A percentile compares a stretch with the other conserved stretches of the same genome.
phyloP scores from a whole-genome alignment of 2,113 vertebrate genomes.

The Hirundichthys speculiger region DNA sequence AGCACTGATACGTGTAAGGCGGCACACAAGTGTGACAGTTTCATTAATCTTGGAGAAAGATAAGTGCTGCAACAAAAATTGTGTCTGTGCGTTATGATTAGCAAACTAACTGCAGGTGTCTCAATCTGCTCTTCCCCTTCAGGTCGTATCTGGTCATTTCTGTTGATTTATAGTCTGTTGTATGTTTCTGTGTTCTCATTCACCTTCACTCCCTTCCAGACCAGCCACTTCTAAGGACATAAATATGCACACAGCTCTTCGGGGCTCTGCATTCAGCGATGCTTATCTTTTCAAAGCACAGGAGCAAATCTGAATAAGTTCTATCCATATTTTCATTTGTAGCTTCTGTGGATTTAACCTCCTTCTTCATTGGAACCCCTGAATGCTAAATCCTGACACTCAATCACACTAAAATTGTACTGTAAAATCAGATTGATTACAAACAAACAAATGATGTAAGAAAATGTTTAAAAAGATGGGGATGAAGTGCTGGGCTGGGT shows the following conservation, averaged over 20 bases:
- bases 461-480: neutral
- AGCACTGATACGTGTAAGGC: neutral
- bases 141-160: too few species aligned
- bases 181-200: too few species aligned
- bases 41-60: conserved; percentile 16
- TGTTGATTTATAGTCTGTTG: too few species aligned
- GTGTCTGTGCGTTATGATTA: conserved; percentile 3
- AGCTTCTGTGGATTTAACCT: too few species aligned
- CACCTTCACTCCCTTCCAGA: neutral
- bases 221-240: neutral
- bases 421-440: neutral
- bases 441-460: neutral
- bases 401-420: too few species aligned
- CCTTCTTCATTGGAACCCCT: too few species aligned
- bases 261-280: neutral
- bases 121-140: neutral
- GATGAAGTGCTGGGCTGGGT: too few species aligned
- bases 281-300: neutral
- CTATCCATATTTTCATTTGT: neutral
- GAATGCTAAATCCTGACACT: too few species aligned
- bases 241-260: neutral
- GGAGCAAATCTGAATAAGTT: neutral
- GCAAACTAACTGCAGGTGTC: neutral
- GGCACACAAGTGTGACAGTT: neutral
- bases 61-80: conserved; percentile 13